Evolutionary conservation across 2,797 vertebrate species (phyloP), one percentile per base, ranked within the genome.

Genomic region (Anisognathus igniventris): DNA sequence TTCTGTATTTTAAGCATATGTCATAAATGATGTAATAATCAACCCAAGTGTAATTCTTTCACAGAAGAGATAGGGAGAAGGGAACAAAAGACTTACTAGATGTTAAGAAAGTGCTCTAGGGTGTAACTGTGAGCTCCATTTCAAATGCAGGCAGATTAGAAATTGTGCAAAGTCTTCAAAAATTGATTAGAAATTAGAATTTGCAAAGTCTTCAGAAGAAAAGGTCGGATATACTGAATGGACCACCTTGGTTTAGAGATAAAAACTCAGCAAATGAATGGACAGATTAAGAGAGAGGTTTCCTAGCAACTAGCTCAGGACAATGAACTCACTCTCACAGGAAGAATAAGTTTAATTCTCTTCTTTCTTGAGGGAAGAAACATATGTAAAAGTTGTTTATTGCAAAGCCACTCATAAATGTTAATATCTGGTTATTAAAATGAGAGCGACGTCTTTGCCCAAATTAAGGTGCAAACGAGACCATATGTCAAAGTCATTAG

Each of bases 231-330:
- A n/a, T 22, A 50, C 24, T 42, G 48, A 73, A 93, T 31, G 24
- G 87, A 71, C n/a, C 20, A 44, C 61, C 22, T 64, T 30, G 25
- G 14, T 73, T 72, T 70, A 75, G 35, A 79, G 60, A 91, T 50
- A 87, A 93, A 95, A 93, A 53, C 21, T 71, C 45, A 35, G 23
- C 6, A 83, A 86, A 91, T 65, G 60, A 92, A 87, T 50, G 51
- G 77, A 76, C 27, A 53, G 45, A 87, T 87, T 93, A 95, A 48
- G 27, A 45, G 51, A 60, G 37, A 90, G 22, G 74, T 96, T 71
- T 93, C 94, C 90, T 95, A 94, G 94, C 83, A 96, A 94, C 94
- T 66, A 25, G 12, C 14, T 90, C 27, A 79, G 39, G 60, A 87
- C 56, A 78, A 73, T 76, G 35, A 82, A 86, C 56, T 72, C 1